These are phyloP conservation scores for Camponotus vicinus DNA, from an alignment of 1,140 invertebrate genomes.

Conservation along the genomic window DNA sequence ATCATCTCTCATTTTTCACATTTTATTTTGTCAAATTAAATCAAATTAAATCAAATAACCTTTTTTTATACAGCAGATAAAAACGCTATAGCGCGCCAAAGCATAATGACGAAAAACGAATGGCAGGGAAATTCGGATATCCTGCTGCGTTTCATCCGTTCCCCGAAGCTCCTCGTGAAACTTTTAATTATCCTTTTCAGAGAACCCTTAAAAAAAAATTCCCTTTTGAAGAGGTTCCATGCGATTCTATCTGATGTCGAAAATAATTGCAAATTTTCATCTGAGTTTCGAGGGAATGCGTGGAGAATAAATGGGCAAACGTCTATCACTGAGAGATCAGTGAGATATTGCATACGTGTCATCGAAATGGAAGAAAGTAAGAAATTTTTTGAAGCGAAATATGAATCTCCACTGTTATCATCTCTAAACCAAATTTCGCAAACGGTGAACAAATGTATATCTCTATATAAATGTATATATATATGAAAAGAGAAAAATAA, in stretches of 20 bases:
- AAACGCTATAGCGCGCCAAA: not conserved
- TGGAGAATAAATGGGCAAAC: slow-evolving; percentile 32
- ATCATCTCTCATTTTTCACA: not conserved
- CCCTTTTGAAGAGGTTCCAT: slow-evolving; percentile 66
- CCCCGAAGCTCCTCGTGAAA: slow-evolving; percentile 62
- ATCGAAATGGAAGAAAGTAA: not conserved
- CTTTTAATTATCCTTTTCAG: slow-evolving; percentile 80
- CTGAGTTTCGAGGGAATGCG: slow-evolving; percentile 45
- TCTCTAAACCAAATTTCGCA: slow-evolving; percentile 21
- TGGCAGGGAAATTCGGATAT: slow-evolving; percentile 49
- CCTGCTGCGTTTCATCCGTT: slow-evolving; percentile 22
- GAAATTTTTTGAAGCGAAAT: slow-evolving; percentile 41
- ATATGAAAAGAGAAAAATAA: too few relatives aligned
- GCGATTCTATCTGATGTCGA: slow-evolving; percentile 56
- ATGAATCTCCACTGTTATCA: slow-evolving; percentile 29
- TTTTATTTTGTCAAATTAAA: not conserved
- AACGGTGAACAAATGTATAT: slow-evolving; percentile 40
- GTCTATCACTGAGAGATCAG: slow-evolving; percentile 24
- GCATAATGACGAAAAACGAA: slow-evolving; percentile 55
- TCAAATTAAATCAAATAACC: not conserved
- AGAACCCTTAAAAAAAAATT: slow-evolving; percentile 73
- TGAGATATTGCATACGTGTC: slow-evolving; percentile 34
- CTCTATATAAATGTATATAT: too few relatives aligned
- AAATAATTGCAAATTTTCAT: slow-evolving; percentile 80
- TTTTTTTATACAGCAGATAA: not conserved